A percentile compares a stretch with the other conserved stretches of the same genome.
Conservation (phyloP, 2,888 invertebrate species). For the Teinopalpus imperialis region DNA sequence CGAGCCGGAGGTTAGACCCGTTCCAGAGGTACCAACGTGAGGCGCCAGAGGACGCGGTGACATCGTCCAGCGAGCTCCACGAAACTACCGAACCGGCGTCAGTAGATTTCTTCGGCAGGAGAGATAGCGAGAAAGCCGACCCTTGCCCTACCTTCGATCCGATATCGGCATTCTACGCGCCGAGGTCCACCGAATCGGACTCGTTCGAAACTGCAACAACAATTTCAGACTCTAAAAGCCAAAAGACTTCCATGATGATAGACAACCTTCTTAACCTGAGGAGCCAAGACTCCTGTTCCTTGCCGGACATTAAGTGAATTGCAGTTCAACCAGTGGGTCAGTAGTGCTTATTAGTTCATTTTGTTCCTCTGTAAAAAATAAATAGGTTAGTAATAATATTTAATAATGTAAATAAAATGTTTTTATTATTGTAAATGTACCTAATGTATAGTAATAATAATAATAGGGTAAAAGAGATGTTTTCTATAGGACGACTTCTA, state of each 20-base stretch:
- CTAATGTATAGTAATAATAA: slow-evolving; percentile 49
- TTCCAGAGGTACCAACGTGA: slow-evolving; percentile 66
- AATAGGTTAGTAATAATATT: slow-evolving; percentile 65
- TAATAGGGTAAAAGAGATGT: slow-evolving; percentile 54
- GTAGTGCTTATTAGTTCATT: slow-evolving; percentile 73
- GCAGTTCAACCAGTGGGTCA: slow-evolving; percentile 53
- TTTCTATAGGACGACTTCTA: slow-evolving; percentile 48
- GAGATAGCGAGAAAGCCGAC: slow-evolving; percentile 66
- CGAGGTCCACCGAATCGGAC: slow-evolving; percentile 56
- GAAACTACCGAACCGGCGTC: slow-evolving; percentile 54
- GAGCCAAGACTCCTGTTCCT: slow-evolving; percentile 58
- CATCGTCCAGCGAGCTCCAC: slow-evolving; percentile 73
- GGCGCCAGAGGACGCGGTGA: slow-evolving; percentile 71
- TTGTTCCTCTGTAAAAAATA: slow-evolving; percentile 78
- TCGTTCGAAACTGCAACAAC: slow-evolving; percentile 39
- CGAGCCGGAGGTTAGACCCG: slow-evolving; percentile 72
- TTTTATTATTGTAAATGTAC: slow-evolving; percentile 74
- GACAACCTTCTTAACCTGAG: slow-evolving; percentile 68
- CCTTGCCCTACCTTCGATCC: slow-evolving; percentile 65
- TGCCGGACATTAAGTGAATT: slow-evolving; percentile 60
- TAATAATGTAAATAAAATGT: slow-evolving; percentile 78
- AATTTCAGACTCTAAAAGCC: slow-evolving; percentile 59
- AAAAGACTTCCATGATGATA: slow-evolving; percentile 70
- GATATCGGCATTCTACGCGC: slow-evolving; percentile 72
- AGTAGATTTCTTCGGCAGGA: slow-evolving; percentile 56